These are phyloP conservation scores for Eupithecia vulgata DNA, from an alignment of 2,888 invertebrate genomes.

Conservation along the genomic window DNA sequence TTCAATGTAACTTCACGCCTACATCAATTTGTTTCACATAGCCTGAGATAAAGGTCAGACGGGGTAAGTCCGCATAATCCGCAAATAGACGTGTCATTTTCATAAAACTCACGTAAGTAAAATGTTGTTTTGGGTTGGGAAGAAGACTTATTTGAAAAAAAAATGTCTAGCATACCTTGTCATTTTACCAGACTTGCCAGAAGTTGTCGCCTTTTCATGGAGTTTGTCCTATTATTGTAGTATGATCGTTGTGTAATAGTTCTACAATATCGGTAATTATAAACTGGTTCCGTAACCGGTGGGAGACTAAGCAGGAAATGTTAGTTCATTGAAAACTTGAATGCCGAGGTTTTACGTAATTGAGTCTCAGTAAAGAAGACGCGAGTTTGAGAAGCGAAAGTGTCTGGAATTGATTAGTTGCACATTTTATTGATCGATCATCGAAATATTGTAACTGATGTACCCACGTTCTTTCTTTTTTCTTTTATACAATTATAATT, in stretches of 20 bases:
- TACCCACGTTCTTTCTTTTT: background rate
- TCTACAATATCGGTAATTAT: slow-evolving; percentile 36
- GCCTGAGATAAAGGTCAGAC: slow-evolving; percentile 11
- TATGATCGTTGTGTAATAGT: slow-evolving; percentile 36
- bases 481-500: background rate
- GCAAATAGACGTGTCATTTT: background rate
- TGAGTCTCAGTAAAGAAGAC: slow-evolving; percentile 7
- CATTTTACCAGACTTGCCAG: background rate
- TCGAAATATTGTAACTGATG: background rate
- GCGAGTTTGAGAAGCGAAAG: slow-evolving; percentile 10
- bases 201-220: background rate
- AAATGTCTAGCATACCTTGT: background rate
- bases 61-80: background rate
- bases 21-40: slow-evolving; percentile 6
- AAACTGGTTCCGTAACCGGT: slow-evolving; percentile 30
- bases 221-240: background rate
- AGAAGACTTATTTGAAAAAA: background rate
- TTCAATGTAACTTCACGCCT: slow-evolving; percentile 13
- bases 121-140: background rate
- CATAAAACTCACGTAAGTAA: background rate
- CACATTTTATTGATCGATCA: background rate
- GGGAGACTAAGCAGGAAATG: slow-evolving; percentile 38
- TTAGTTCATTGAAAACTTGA: slow-evolving; percentile 32
- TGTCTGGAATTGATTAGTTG: background rate
- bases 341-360: slow-evolving; percentile 13